These are phyloP conservation scores for Galerucella calmariensis DNA, from an alignment of 2,888 invertebrate genomes.

Conservation along the genomic window DNA sequence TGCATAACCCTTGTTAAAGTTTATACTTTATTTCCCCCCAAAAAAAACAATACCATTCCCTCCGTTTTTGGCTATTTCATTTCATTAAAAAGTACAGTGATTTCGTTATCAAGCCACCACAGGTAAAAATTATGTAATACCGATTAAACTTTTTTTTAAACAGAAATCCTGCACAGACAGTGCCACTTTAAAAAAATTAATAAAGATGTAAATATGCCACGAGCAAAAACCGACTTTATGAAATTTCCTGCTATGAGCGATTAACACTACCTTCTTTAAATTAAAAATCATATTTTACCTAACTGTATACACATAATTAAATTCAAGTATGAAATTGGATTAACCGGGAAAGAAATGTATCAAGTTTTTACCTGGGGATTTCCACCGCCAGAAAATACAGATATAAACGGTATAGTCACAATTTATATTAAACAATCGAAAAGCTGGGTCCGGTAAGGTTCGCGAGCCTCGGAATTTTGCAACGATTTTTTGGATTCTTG, in stretches of 20 bases:
- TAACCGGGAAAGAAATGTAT: constrained; percentile 30
- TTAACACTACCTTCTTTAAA: constrained; percentile 39
- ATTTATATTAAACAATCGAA: constrained; percentile 4
- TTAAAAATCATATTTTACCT: constrained; percentile 38
- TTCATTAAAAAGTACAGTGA: no score
- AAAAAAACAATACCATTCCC: no score
- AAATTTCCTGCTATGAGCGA: constrained; percentile 39
- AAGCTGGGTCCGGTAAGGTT: no score
- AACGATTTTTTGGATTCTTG: no score
- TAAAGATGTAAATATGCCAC: constrained; percentile 30
- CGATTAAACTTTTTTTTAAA: neutral
- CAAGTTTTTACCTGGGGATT: constrained; percentile 26
- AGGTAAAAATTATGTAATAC: no score
- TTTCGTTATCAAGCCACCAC: no score
- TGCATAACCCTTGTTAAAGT: no score
- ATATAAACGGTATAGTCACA: constrained; percentile 14
- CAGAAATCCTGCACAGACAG: neutral
- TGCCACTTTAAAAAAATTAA: constrained; percentile 13
- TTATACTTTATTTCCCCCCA: no score
- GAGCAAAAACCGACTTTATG: constrained; percentile 31
- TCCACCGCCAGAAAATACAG: constrained; percentile 12
- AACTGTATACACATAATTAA: constrained; percentile 33
- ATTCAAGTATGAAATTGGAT: constrained; percentile 36
- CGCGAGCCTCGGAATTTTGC: no score
- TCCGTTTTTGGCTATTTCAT: no score